Percentiles rank a stretch among this genome's conserved stretches.
Evolutionary conservation across 2,113 vertebrate species (phyloP).

Genomic region (Fregata magnificens): DNA sequence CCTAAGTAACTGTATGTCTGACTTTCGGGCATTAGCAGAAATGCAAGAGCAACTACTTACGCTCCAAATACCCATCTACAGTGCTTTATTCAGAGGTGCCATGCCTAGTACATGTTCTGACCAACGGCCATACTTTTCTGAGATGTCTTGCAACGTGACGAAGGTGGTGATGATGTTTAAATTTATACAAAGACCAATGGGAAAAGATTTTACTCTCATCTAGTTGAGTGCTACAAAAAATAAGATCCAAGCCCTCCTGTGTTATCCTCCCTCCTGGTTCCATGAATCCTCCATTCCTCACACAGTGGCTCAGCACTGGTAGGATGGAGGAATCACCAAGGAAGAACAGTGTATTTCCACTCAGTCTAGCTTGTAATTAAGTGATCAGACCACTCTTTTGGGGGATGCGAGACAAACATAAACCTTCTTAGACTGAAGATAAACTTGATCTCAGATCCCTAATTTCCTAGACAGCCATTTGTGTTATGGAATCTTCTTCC

Average conservation of each 20-base stretch:
- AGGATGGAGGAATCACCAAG: neutral
- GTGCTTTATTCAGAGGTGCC: neutral
- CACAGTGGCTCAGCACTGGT: neutral
- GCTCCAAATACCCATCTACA: neutral
- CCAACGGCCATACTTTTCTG: neutral
- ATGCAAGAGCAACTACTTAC: neutral
- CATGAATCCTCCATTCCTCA: neutral
- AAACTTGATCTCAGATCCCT: neutral
- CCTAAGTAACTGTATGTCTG: neutral
- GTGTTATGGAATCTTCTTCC: neutral
- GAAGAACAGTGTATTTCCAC: neutral
- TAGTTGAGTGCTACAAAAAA: neutral
- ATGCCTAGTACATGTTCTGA: fast-evolving
- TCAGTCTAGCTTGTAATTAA: neutral
- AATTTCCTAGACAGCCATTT: neutral
- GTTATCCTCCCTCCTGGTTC: neutral
- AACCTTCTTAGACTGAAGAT: neutral
- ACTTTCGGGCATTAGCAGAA: neutral
- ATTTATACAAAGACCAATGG: neutral
- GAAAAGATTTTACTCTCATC: neutral
- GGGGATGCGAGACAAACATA: neutral
- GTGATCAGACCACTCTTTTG: neutral
- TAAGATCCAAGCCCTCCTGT: neutral
- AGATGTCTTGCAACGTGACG: neutral
- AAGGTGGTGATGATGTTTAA: neutral